Base-by-base conservation (phyloP, 2,113 vertebrate genomes). In the Eubucco bourcierii region DNA sequence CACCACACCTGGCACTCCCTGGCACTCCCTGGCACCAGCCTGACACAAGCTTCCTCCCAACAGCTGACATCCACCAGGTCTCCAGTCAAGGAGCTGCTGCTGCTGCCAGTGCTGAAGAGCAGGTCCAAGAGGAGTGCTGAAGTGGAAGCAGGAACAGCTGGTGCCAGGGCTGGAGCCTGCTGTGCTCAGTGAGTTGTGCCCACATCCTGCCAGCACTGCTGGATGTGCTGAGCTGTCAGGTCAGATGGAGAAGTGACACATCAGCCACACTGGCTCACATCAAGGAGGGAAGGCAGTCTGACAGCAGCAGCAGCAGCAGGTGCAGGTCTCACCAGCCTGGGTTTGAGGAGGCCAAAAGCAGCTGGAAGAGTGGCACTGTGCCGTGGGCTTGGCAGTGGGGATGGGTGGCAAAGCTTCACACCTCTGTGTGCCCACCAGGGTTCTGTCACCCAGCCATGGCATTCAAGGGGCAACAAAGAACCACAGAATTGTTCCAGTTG, bases 111-210 rank as follows among this genome's bases (percentile, higher is more conserved):
- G 21, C 71, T 39, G 44, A 13, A 59, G 70, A 84, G 31, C 61
- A 7, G 14, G 41, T 41, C 41, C 41, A 41, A 41, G 41, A 41
- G 41, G 41, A 41, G 41, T 41, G 41, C 41, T 41, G 41, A 41
- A 41, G 41, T 41, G 41, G 41, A 41, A 41, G 82, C 64, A 76
- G 90, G 39, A 95, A 3, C 95, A 95, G 82, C 87, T 77, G 93
- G 89, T 1, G 1, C 68, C 1, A 1, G 66, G 0, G 5, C 39
- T 0, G 6, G 66, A 77, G 66, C 46, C 58, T 0, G 3, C 78
- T 52, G 73, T 0, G 2, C 47, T 58, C 4, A 4, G 59, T 2
- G 2, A 77, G 77, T 25, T n/a, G 46, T 1, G 1, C 4, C 37
- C 15, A 50, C 1, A 3, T 34, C 64, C 90, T 87, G 94, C 91